Conservation (phyloP, 1,140 invertebrate species). For the Whitmania pigra region DNA sequence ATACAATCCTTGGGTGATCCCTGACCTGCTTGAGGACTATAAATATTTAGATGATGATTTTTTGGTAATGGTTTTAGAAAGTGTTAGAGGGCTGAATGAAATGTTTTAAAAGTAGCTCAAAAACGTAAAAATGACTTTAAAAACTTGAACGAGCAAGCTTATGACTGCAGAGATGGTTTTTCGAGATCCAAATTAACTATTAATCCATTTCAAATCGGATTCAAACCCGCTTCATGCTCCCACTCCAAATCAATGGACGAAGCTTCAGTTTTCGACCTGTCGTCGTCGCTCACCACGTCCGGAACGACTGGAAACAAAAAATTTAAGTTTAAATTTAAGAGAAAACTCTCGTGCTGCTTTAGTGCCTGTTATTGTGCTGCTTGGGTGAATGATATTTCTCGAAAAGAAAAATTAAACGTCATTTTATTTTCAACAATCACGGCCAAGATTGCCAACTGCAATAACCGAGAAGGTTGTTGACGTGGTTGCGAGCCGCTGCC, state of each 20-base stretch:
- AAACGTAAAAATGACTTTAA: background rate
- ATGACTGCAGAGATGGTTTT: background rate
- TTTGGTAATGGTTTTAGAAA: too few species aligned
- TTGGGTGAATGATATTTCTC: too few species aligned
- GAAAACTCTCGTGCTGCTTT: background rate
- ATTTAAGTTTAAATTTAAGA: background rate
- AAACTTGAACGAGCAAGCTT: background rate
- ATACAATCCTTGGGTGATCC: too few species aligned
- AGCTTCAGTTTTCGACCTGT: slow-evolving; percentile 36
- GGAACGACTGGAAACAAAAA: slow-evolving; percentile 23
- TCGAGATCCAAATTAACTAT: background rate
- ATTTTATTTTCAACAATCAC: background rate
- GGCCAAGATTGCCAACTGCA: background rate
- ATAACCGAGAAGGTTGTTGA: background rate
- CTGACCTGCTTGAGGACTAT: too few species aligned
- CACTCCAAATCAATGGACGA: slow-evolving; percentile 40
- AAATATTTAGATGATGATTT: too few species aligned
- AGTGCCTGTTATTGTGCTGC: too few species aligned
- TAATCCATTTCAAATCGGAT: background rate
- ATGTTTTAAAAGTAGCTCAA: too few species aligned
- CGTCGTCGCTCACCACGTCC: slow-evolving; percentile 33
- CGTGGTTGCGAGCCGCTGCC: slow-evolving; percentile 32
- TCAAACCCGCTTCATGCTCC: slow-evolving; percentile 40
- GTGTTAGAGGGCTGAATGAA: too few species aligned
- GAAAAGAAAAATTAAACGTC: slow-evolving; percentile 7